Evolutionary conservation across 2,888 invertebrate species (phyloP).

Genomic region (Amiota communis): DNA sequence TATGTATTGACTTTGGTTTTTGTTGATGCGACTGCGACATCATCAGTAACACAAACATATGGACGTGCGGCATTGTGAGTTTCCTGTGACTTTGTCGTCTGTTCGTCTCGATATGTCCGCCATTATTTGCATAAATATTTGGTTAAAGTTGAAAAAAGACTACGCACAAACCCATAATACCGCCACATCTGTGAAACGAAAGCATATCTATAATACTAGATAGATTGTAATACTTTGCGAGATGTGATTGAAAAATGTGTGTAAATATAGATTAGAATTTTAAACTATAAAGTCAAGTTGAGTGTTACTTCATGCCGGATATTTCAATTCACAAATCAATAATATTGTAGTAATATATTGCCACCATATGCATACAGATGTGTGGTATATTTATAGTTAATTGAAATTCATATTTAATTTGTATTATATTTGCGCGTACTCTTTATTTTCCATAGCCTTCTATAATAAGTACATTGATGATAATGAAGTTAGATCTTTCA

Average conservation of each 20-base stretch:
- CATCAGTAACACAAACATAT: slow-evolving; percentile 30
- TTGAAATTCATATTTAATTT: too few species aligned
- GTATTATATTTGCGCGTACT: too few species aligned
- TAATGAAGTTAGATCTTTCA: too few species aligned
- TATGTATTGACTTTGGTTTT: slow-evolving; percentile 13
- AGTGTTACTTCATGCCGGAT: too few species aligned
- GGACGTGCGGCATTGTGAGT: slow-evolving; percentile 58
- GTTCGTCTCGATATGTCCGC: not conserved
- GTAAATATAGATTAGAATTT: too few species aligned
- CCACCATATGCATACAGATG: too few species aligned
- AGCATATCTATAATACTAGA: not conserved
- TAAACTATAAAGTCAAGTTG: too few species aligned
- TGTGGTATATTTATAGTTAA: too few species aligned
- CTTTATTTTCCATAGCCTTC: too few species aligned
- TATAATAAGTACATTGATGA: too few species aligned
- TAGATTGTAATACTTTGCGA: not conserved
- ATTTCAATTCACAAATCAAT: too few species aligned
- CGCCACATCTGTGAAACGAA: slow-evolving; percentile 6
- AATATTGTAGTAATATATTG: too few species aligned
- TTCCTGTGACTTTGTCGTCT: slow-evolving; percentile 56
- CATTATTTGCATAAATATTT: slow-evolving; percentile 59
- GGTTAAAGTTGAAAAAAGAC: slow-evolving; percentile 42
- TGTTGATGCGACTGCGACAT: not conserved
- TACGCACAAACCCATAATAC: slow-evolving; percentile 14
- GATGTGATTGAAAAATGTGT: not conserved